These are phyloP conservation scores for Drosophila bocki DNA, from an alignment of 1,140 invertebrate genomes.

Conservation along the genomic window DNA sequence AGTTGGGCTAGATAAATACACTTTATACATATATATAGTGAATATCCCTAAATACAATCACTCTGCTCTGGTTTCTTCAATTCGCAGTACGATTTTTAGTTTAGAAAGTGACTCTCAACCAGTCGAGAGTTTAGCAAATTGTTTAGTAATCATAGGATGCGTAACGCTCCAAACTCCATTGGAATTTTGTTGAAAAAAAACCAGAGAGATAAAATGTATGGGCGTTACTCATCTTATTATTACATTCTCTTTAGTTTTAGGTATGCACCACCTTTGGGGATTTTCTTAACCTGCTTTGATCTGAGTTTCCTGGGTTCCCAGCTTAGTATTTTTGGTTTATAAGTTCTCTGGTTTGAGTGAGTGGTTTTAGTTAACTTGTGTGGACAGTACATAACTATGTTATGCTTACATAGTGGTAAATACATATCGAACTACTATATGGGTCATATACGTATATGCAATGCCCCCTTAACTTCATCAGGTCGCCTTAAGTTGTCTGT, in stretches of 20 bases:
- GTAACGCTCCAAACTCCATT: not conserved
- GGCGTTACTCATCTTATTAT: not conserved
- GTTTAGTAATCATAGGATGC: not conserved
- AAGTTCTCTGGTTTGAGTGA: conserved; percentile 6
- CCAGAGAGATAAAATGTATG: no score
- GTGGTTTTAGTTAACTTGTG: conserved; percentile 48
- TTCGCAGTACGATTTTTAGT: conserved; percentile 8
- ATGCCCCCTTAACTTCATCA: conserved; percentile 52
- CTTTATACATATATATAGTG: conserved; percentile 11
- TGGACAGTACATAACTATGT: conserved; percentile 45
- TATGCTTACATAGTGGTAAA: conserved; percentile 31
- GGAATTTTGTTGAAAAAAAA: not conserved
- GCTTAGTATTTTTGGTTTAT: conserved; percentile 11
- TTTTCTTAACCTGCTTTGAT: conserved; percentile 11
- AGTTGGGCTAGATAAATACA: conserved; percentile 40
- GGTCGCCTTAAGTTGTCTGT: conserved; percentile 69
- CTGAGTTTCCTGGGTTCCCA: conserved; percentile 11
- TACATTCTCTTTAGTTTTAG: not conserved
- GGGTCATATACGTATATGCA: conserved; percentile 17
- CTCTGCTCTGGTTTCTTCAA: conserved; percentile 7
- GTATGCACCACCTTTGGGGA: not conserved
- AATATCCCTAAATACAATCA: conserved; percentile 26
- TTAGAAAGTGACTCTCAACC: conserved; percentile 20
- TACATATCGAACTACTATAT: conserved; percentile 18
- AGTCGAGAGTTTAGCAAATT: conserved; percentile 19